These are phyloP conservation scores for Myotis yumanensis DNA, from an alignment of 2,113 vertebrate species.

Conservation along the genomic window DNA sequence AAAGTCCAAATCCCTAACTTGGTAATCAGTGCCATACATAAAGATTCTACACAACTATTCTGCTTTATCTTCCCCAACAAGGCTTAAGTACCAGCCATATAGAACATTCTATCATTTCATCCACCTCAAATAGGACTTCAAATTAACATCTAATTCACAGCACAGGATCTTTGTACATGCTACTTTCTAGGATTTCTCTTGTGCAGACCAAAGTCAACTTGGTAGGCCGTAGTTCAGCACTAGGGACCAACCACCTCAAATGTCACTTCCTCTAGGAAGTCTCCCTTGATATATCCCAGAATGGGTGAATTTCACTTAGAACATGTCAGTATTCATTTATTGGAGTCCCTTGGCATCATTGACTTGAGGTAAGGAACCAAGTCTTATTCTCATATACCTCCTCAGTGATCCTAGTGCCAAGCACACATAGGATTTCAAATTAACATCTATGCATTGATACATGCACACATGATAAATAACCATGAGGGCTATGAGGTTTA, in stretches of 20 bases:
- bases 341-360: not conserved
- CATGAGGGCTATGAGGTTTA: not conserved
- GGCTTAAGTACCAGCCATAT: not conserved
- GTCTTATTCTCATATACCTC: not conserved
- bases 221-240: not conserved
- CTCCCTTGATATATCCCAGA: not conserved
- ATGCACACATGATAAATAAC: not conserved
- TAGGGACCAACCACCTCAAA: not conserved
- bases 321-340: not conserved
- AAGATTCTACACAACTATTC: not conserved
- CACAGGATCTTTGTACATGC: not conserved
- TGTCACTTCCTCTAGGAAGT: not conserved
- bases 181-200: not conserved
- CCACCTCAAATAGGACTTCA: not conserved
- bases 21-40: not conserved
- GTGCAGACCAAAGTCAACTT: not conserved
- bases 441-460: not conserved
- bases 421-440: not conserved
- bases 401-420: not conserved
- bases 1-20: not conserved
- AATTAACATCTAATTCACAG: no score
- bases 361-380: not conserved
- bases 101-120: not conserved
- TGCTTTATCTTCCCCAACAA: not conserved
- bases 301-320: not conserved